Evolutionary conservation across 2,797 vertebrate species (phyloP).

Genomic region (Enteromius anoplus): DNA sequence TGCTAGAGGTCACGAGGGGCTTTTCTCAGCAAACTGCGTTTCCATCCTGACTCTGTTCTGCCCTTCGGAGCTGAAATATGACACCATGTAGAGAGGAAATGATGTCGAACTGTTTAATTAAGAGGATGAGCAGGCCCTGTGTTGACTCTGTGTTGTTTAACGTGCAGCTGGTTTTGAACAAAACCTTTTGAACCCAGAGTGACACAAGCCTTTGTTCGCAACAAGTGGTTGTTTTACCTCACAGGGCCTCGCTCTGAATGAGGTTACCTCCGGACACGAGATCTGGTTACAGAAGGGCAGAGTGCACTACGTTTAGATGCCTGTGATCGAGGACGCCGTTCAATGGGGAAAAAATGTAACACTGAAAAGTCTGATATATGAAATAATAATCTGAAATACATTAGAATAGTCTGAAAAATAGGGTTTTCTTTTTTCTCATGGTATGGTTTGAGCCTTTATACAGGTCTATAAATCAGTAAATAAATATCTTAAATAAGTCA

Average conservation of each 20-base stretch:
- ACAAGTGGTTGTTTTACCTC: constrained; percentile 27
- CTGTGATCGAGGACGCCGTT: constrained; percentile 38
- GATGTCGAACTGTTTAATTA: neutral
- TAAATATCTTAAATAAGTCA: neutral
- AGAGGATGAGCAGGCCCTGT: neutral
- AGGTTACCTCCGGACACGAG: constrained; percentile 55
- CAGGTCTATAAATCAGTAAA: neutral
- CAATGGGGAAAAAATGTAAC: neutral
- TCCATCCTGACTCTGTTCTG: neutral
- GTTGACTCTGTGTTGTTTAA: constrained; percentile 21
- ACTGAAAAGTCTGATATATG: neutral
- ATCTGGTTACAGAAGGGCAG: constrained; percentile 62
- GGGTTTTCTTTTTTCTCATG: neutral
- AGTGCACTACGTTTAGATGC: constrained; percentile 46
- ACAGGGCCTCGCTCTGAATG: constrained; percentile 13
- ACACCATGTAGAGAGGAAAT: neutral
- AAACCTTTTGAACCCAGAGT: constrained; percentile 11
- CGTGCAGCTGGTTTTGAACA: constrained; percentile 2
- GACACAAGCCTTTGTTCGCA: constrained; percentile 6
- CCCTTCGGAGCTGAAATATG: constrained; percentile 7
- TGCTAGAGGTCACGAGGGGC: neutral
- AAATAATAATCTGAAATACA: neutral
- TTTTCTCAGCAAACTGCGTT: neutral
- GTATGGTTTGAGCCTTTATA: neutral
- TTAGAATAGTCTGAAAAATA: neutral